These are phyloP conservation scores for Geranospiza caerulescens DNA, from an alignment of 2,797 vertebrate genomes.

Conservation along the genomic window DNA sequence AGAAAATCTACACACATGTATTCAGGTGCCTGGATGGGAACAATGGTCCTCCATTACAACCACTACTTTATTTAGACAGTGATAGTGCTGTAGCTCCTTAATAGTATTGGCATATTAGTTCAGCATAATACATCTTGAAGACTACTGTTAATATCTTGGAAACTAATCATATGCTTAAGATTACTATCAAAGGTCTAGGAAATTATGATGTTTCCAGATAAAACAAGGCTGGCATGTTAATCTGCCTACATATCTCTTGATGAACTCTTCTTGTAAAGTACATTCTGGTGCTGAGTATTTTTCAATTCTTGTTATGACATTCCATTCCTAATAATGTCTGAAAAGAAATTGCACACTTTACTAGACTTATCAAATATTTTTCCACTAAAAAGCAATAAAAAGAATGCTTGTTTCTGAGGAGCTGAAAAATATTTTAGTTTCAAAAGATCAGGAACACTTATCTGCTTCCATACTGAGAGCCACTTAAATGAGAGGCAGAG, in stretches of 20 bases:
- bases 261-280: neutral
- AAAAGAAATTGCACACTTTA: neutral
- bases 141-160: neutral
- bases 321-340: neutral
- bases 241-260: neutral
- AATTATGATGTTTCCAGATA: neutral
- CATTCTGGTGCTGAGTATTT: neutral
- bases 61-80: neutral
- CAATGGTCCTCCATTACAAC: rapidly evolving
- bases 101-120: neutral
- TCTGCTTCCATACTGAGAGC: neutral
- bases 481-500: neutral
- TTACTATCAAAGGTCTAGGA: neutral
- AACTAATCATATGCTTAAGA: neutral
- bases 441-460: neutral
- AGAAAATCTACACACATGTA: neutral
- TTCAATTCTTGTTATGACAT: neutral
- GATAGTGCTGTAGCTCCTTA: neutral
- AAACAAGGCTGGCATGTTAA: neutral
- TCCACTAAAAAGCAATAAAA: neutral
- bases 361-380: neutral
- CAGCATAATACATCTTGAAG: neutral
- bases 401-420: neutral
- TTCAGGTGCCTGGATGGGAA: neutral
- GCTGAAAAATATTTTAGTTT: neutral